Evolutionary conservation across 2,888 invertebrate species (phyloP), one percentile per base, ranked within the genome.

Genomic region (Xanthostigma xanthostigma): DNA sequence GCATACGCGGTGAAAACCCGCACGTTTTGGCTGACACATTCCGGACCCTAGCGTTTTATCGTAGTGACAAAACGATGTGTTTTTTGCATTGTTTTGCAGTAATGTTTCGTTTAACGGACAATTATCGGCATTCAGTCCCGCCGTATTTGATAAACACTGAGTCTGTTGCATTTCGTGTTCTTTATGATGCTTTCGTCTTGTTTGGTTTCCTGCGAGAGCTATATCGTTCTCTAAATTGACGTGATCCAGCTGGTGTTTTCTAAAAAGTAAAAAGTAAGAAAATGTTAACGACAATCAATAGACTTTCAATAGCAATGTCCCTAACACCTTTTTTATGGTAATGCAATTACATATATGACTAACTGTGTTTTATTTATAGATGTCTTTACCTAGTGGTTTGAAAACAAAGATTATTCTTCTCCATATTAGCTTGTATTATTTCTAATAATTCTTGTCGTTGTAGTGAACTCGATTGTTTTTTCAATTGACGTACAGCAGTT

Each of bases 341-440:
- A 17, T 17, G 17, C 4, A 17, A 17, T 17, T 17, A 17, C 17
- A 4, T 17, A 3, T 27, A 27, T 27, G 3, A 27, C 6, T 1
- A 27, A 27, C 5, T 5, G 6, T 1, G 5, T 5, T 27, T 27
- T 27, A 5, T 38, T 5, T 45, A 33, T 37, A 48, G 39, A 44
- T 38, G 34, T 53, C 63, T 69, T 64, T 67, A 85, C 85, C 84
- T 81, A 64, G 81, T 76, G 65, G 82, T 75, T 75, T 85, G 84
- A 78, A 85, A 84, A 79, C 81, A 82, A 75, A 85, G 71, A 67
- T 85, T 85, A 70, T 87, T 88, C 69, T 87, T 88, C 66, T 89
- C 89, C 88, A 91, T 89, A 68, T 89, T 90, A 56, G 87, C 86
- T 67, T 89, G 84, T 62, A 90, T 86, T 60, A 90, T 84, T 71